These are phyloP conservation scores for Myotis lucifugus DNA, from an alignment of 2,113 vertebrate species.

Conservation along the genomic window DNA sequence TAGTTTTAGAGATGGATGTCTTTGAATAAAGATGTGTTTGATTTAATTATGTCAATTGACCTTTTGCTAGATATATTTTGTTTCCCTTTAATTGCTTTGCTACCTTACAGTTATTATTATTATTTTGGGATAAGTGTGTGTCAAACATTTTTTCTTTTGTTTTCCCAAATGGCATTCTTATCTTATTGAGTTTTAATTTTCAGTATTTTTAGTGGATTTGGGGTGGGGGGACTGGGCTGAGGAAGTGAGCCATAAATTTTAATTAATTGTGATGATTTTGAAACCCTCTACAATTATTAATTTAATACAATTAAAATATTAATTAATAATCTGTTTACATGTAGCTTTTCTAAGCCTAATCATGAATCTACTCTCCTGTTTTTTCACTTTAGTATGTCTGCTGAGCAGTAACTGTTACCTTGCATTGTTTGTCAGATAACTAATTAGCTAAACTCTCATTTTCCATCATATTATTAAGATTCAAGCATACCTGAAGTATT, in stretches of 20 bases:
- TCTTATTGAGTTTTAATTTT: slow-evolving; percentile 12
- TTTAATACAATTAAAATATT: slow-evolving; percentile 27
- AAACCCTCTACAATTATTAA: background rate
- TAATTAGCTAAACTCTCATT: slow-evolving; percentile 24
- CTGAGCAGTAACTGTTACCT: background rate
- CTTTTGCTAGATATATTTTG: slow-evolving; percentile 33
- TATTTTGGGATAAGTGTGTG: slow-evolving; percentile 28
- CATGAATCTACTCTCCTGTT: background rate
- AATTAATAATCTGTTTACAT: slow-evolving; percentile 2
- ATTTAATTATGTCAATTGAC: slow-evolving; percentile 10
- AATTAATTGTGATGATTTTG: slow-evolving; percentile 58
- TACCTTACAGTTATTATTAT: background rate
- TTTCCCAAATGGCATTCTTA: background rate
- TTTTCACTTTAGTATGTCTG: slow-evolving; percentile 44
- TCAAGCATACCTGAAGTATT: background rate
- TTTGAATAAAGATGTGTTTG: slow-evolving; percentile 35
- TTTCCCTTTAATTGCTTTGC: slow-evolving; percentile 51
- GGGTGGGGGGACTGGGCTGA: fast-evolving
- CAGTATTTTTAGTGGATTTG: background rate
- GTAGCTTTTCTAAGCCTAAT: slow-evolving; percentile 27
- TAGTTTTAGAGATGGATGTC: slow-evolving; percentile 12
- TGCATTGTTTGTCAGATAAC: background rate
- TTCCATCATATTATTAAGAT: slow-evolving; percentile 29
- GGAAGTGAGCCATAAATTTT: background rate
- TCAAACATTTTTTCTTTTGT: slow-evolving; percentile 28